phyloP scores from a whole-genome alignment of 2,797 vertebrate genomes.

The Knipowitschia caucasica region DNA sequence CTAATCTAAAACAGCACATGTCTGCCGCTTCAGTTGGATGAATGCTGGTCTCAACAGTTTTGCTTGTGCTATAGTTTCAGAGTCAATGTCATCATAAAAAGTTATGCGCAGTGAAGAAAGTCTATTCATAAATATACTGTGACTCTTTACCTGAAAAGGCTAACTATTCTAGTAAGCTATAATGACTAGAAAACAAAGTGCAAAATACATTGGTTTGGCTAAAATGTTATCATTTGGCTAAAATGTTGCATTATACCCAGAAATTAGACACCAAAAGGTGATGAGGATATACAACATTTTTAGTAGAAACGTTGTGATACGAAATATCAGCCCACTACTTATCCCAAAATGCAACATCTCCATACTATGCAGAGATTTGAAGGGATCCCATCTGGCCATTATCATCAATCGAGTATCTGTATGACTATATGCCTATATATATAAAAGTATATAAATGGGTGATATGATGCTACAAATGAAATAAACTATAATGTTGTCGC shows the following conservation, averaged over 20 bases:
- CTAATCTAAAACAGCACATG: background rate
- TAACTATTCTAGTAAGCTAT: no score
- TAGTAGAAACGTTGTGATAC: conserved; percentile 46
- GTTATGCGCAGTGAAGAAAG: background rate
- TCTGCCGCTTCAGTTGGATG: background rate
- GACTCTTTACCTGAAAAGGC: no score
- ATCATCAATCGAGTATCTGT: conserved; percentile 57
- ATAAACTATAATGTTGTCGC: no score
- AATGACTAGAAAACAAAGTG: no score
- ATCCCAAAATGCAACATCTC: conserved; percentile 57
- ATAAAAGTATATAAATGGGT: conserved; percentile 36
- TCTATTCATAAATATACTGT: background rate
- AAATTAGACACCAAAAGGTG: background rate
- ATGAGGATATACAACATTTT: conserved; percentile 32
- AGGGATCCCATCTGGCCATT: conserved; percentile 57
- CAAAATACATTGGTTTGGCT: no score
- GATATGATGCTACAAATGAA: no score
- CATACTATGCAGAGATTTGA: conserved; percentile 57
- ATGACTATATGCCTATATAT: conserved; percentile 48
- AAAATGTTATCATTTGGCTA: no score
- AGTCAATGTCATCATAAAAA: background rate
- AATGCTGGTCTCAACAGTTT: background rate
- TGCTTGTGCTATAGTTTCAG: background rate
- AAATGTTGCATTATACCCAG: no score
- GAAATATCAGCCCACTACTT: conserved; percentile 54